Evolutionary conservation across 2,113 vertebrate genomes (phyloP), one percentile per base, ranked within the genome.

Genomic region (Rhabdomys dilectus): DNA sequence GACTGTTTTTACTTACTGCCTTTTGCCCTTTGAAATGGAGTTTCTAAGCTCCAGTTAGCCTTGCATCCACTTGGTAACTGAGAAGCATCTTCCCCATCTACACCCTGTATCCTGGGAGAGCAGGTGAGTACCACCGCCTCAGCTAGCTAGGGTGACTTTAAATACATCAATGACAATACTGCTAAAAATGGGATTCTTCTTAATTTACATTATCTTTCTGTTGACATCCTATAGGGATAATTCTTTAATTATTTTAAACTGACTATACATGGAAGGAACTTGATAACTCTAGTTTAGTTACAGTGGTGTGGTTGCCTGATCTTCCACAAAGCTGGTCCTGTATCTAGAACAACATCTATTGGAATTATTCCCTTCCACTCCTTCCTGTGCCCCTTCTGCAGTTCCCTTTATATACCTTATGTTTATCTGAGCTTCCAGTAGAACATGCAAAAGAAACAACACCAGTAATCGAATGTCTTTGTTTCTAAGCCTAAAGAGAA

Each of bases 401-500:
- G 58, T 42, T 90, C 13, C n/a, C 62, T 48, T n/a, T 76, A 26
- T 51, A 72, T 51, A 60, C 73, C 21, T 51, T 7, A 17, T 58
- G 36, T 21, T 39, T 48, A 6, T 82, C n/a, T 87, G 22, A 10
- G 11, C 29, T n/a, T 88, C 15, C 60, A 82, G 13, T 48, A 77
- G 5, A 92, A 62, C 3, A 4, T 3, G 66, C 7, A 86, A 39
- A 48, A 76, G 58, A 68, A 93, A 53, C 4, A 66, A 45, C 12
- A 12, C 58, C 8, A 73, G 15, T 36, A 39, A 34, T 10, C 7
- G 21, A 58, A 1, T 62, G 2, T 12, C 53, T 62, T 85, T 95
- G 16, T 93, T 95, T 82, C 60, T 82, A 64, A 91, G 26, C 80
- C 82, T 76, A 70, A 85, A 92, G 3, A 89, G 48, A 80, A 81